phyloP scores from a whole-genome alignment of 1,140 invertebrate genomes.

The Philotrypesis tridentata region DNA sequence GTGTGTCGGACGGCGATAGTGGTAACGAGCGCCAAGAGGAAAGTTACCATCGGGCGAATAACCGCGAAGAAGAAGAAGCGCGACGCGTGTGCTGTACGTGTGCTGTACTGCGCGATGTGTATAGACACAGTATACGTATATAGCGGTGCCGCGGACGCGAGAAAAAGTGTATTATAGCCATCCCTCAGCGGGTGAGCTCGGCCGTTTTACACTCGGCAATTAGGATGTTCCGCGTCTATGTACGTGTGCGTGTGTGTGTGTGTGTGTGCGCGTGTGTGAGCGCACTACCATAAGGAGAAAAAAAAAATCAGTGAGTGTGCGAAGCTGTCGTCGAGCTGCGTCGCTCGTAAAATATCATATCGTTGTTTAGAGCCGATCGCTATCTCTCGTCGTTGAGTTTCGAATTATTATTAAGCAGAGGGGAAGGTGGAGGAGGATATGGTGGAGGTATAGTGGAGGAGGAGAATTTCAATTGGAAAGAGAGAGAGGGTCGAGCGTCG shows the following conservation, averaged over 20 bases:
- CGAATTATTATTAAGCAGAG: neutral
- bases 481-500: constrained; percentile 22
- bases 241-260: too few relatives aligned
- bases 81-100: too few relatives aligned
- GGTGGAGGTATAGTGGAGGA: too few relatives aligned
- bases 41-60: constrained; percentile 65
- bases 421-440: too few relatives aligned
- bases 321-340: too few relatives aligned
- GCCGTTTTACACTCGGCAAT: neutral
- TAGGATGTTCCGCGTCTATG: too few relatives aligned
- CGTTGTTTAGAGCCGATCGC: neutral
- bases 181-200: neutral
- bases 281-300: too few relatives aligned
- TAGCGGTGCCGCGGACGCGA: neutral
- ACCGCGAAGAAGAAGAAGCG: constrained; percentile 43
- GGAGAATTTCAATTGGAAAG: constrained; percentile 33
- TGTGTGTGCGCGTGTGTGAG: too few relatives aligned
- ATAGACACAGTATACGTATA: too few relatives aligned
- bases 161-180: constrained; percentile 55
- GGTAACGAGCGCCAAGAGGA: constrained; percentile 62
- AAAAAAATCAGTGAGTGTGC: too few relatives aligned
- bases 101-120: too few relatives aligned
- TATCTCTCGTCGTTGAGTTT: neutral
- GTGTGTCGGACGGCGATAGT: constrained; percentile 60
- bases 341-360: too few relatives aligned